Evolutionary conservation across 1,140 invertebrate species (phyloP), one percentile per base, ranked within the genome.

Genomic region (Sitodiplosis mosellana): DNA sequence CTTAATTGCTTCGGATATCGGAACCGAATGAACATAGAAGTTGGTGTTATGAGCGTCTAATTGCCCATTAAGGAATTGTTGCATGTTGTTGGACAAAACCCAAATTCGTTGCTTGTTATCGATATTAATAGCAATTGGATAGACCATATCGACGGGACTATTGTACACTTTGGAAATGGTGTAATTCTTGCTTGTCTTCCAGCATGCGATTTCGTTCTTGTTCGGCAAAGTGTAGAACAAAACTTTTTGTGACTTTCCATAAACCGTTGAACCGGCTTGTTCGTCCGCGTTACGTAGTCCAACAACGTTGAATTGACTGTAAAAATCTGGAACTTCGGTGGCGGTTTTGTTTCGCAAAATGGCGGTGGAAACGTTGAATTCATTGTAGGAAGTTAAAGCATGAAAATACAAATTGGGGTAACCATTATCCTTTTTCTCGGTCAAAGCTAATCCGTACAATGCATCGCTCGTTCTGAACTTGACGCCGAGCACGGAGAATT

Each of bases 121-220:
- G 0, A 85, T 77, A 62, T 83, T 84, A 7, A 86, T 66, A 56
- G 84, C 81, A 40, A 80, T 84, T 5, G 82, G 81, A 49, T 83
- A 85, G 5, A 84, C 65, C 75, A 84, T 76, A 1, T 76, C 79
- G 1, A 69, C 69, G 46, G 81, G 74, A 60, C 78, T 76, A 68
- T 74, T 76, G 46, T 75, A 82, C 40, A 85, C 73, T 5, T 27
- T 27, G 27, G 27, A 27, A 27, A 27, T 10, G 10, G 4, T 27
- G 10, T 27, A 27, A 27, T 27, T 27, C 10, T 27, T 27, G 10
- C 4, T 27, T 27, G 27, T 27, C 4, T 73, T 77, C 83, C 83
- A 87, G 53, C 82, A 87, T 2, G 77, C 81, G 1, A 87, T 71
- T 2, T 80, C 77, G 54, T 86, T 82, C 15, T 81, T 59, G 59